phyloP scores from a whole-genome alignment of 2,113 vertebrate genomes.

The Indicator indicator region DNA sequence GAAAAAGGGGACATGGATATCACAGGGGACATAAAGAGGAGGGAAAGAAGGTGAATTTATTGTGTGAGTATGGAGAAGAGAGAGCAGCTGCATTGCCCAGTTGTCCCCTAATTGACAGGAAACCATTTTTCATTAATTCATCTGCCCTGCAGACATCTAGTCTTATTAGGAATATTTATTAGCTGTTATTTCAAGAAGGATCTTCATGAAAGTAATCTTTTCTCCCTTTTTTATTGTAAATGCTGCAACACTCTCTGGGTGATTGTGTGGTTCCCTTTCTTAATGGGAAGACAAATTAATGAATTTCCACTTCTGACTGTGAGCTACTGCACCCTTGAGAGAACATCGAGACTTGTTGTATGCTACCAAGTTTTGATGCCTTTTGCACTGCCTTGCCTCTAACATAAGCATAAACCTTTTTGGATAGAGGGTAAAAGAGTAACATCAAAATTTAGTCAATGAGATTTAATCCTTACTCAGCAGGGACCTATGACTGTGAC shows the following conservation, averaged over 20 bases:
- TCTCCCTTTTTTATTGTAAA: background rate
- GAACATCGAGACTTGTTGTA: background rate
- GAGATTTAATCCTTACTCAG: background rate
- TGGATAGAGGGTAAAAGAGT: background rate
- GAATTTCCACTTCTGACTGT: background rate
- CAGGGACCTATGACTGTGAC: background rate
- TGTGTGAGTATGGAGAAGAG: background rate
- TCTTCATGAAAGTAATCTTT: background rate
- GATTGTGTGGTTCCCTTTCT: background rate
- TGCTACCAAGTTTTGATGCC: background rate
- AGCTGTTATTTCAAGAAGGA: background rate
- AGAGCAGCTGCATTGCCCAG: background rate
- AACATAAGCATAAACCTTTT: background rate
- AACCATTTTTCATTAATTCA: background rate
- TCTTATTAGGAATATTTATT: constrained; percentile 29
- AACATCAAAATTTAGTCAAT: background rate
- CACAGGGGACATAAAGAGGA: background rate
- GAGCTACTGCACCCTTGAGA: background rate
- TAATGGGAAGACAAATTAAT: background rate
- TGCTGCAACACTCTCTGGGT: background rate
- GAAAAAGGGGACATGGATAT: background rate
- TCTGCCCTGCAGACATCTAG: background rate
- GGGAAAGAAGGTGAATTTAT: background rate
- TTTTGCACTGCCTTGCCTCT: background rate
- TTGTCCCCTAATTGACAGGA: background rate